A percentile compares a stretch with the other conserved stretches of the same genome.
Conservation (phyloP, 1,140 invertebrate genomes). For the Aethina tumida region DNA sequence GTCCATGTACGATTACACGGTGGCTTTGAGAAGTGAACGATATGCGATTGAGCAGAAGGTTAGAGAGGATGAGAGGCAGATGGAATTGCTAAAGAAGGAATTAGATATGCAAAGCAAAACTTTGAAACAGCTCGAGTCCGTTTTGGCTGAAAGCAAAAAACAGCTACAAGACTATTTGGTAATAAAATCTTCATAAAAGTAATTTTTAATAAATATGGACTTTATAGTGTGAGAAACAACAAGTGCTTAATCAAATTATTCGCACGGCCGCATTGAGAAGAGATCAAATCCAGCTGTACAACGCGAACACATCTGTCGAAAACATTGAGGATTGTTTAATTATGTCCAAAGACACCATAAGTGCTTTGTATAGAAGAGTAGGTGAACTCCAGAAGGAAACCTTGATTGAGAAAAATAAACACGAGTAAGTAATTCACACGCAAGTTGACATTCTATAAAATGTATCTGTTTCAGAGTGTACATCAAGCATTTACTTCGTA, state of each 20-base stretch:
- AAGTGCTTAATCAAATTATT: conserved; percentile 56
- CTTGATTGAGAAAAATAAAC: conserved; percentile 44
- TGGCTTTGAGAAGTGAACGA: conserved; percentile 47
- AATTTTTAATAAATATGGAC: background rate
- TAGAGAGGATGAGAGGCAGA: conserved; percentile 32
- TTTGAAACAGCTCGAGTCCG: conserved; percentile 28
- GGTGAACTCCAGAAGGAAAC: conserved; percentile 55
- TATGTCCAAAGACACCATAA: conserved; percentile 48
- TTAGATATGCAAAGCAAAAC: conserved; percentile 32
- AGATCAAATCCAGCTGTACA: conserved; percentile 54
- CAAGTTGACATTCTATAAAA: conserved; percentile 2
- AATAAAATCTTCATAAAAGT: conserved; percentile 7
- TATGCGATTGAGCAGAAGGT: conserved; percentile 38
- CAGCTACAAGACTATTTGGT: conserved; percentile 37
- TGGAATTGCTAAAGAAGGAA: conserved; percentile 38
- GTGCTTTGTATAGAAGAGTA: conserved; percentile 48
- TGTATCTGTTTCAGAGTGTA: conserved; percentile 34
- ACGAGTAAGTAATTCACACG: conserved; percentile 38
- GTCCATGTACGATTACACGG: conserved; percentile 53
- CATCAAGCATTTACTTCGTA: conserved; percentile 41
- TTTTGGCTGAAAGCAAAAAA: conserved; percentile 25
- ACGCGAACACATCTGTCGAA: conserved; percentile 36
- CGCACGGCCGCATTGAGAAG: conserved; percentile 52
- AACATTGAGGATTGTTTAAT: conserved; percentile 50
- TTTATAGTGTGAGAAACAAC: conserved; percentile 55